Conservation (phyloP, 1,140 invertebrate genomes). For the Pseudachorutes palmiensis region DNA sequence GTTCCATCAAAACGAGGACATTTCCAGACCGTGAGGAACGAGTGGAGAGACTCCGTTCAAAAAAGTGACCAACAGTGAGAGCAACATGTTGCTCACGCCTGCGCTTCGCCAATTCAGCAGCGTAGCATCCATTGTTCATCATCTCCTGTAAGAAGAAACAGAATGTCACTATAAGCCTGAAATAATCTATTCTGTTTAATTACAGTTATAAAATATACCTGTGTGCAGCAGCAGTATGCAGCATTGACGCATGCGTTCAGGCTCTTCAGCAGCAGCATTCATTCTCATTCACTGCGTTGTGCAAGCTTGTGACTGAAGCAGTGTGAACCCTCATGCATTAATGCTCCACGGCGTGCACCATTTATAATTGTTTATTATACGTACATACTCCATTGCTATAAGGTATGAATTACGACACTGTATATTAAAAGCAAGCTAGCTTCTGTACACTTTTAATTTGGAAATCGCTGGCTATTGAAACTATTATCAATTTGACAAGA, state of each 20-base stretch:
- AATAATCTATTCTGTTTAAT: not conserved
- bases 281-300: too few species aligned
- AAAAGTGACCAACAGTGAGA: not conserved
- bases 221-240: not conserved
- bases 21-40: not conserved
- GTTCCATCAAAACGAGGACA: not conserved
- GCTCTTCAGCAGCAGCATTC: too few species aligned
- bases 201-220: not conserved
- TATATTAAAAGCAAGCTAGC: not conserved
- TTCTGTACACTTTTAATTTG: too few species aligned
- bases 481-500: slow-evolving; percentile 11
- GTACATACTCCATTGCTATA: too few species aligned
- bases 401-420: too few species aligned
- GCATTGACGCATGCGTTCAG: too few species aligned
- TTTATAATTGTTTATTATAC: too few species aligned
- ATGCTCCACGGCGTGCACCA: too few species aligned
- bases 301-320: too few species aligned
- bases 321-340: too few species aligned
- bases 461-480: not conserved
- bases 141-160: not conserved
- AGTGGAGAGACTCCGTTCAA: not conserved
- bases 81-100: not conserved
- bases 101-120: not conserved
- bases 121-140: not conserved
- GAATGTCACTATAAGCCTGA: not conserved